phyloP scores from a whole-genome alignment of 2,888 invertebrate genomes.

The Lycophotia porphyrea region DNA sequence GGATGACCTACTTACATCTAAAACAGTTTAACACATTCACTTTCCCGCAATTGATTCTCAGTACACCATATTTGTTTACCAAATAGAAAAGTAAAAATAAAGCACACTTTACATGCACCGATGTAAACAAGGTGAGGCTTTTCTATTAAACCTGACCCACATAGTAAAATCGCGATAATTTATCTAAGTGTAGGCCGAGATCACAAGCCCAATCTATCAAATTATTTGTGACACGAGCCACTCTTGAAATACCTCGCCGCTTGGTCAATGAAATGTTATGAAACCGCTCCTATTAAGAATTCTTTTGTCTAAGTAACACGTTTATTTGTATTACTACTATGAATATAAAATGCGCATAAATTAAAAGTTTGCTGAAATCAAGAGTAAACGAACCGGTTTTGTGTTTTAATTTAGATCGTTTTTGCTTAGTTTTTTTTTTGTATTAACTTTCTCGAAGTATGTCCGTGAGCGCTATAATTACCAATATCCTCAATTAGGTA shows the following conservation, averaged over 20 bases:
- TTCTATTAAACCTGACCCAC: constrained; percentile 73
- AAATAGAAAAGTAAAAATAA: neutral
- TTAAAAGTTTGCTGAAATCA: constrained; percentile 31
- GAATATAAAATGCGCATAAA: constrained; percentile 42
- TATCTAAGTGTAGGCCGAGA: constrained; percentile 55
- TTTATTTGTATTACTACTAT: constrained; percentile 29
- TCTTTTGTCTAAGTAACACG: constrained; percentile 47
- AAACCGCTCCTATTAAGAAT: constrained; percentile 49
- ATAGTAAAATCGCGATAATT: constrained; percentile 63
- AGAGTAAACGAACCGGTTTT: constrained; percentile 18
- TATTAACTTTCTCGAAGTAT: constrained; percentile 36
- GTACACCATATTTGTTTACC: neutral
- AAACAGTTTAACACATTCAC: neutral
- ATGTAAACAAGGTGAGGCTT: constrained; percentile 59
- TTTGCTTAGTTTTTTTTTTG: constrained; percentile 7
- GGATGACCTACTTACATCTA: neutral
- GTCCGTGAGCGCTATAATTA: constrained; percentile 44
- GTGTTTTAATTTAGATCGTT: constrained; percentile 12
- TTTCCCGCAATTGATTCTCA: neutral
- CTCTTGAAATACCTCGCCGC: constrained; percentile 46
- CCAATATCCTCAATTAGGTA: constrained; percentile 51
- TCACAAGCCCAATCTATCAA: constrained; percentile 61
- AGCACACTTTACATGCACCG: constrained; percentile 5
- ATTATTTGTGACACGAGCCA: constrained; percentile 54
- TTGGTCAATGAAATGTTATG: constrained; percentile 61